A percentile compares a stretch with the other conserved stretches of the same genome.
Conservation (phyloP, 2,888 invertebrate genomes). For the Antheraea yamamai region DNA sequence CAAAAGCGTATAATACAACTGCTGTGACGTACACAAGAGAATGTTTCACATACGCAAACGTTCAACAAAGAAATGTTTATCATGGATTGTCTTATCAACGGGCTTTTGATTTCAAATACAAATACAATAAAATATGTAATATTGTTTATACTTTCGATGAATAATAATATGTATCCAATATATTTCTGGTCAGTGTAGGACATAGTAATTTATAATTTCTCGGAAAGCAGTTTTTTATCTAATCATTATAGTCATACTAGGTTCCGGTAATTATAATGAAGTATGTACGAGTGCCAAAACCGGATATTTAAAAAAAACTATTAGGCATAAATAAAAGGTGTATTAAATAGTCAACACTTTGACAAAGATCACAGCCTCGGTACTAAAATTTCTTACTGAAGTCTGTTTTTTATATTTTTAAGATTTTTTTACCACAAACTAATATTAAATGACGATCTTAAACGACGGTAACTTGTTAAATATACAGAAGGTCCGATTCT, state of each 20-base stretch:
- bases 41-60: conserved; percentile 35
- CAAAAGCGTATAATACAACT: neutral
- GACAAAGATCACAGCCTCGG: no score
- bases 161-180: neutral
- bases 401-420: no score
- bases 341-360: no score
- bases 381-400: no score
- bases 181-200: neutral
- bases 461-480: no score
- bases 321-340: no score
- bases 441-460: no score
- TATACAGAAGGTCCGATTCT: no score
- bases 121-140: conserved; percentile 28
- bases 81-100: conserved; percentile 52
- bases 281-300: no score
- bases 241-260: neutral
- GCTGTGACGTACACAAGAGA: conserved; percentile 27
- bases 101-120: conserved; percentile 31
- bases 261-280: neutral
- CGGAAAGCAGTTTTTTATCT: neutral
- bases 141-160: conserved; percentile 8
- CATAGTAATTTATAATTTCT: neutral
- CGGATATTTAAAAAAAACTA: no score
- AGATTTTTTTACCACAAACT: no score
- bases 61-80: conserved; percentile 51